Conservation (phyloP, 2,113 vertebrate genomes). For the Neodontobutis hainanensis region DNA sequence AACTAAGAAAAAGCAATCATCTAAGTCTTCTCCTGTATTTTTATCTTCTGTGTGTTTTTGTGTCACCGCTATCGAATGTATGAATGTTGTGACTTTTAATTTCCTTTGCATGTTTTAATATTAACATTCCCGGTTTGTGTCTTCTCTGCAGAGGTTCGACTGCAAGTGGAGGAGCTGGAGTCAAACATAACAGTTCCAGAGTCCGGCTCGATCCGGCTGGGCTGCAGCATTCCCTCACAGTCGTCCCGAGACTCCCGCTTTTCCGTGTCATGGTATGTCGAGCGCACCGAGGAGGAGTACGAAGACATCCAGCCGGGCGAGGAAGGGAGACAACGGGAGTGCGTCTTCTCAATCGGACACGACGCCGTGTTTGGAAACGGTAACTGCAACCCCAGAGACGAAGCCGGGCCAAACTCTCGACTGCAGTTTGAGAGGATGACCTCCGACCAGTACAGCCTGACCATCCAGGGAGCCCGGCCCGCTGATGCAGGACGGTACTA, state of each 20-base stretch:
- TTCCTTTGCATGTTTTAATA: too few relatives aligned
- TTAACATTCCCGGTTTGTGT: too few relatives aligned
- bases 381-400: slow-evolving; percentile 78
- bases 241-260: slow-evolving; percentile 91
- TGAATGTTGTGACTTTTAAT: too few relatives aligned
- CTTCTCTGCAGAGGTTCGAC: slow-evolving; percentile 79
- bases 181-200: slow-evolving; percentile 88
- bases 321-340: slow-evolving; percentile 65
- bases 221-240: slow-evolving; percentile 89
- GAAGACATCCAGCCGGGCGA: slow-evolving; percentile 30
- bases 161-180: slow-evolving; percentile 88
- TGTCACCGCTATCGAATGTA: too few relatives aligned
- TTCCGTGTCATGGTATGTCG: slow-evolving; percentile 90
- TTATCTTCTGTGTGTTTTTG: too few relatives aligned
- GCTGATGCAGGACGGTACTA: slow-evolving; percentile 89
- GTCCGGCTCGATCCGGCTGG: slow-evolving; percentile 84
- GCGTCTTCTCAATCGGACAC: slow-evolving; percentile 82
- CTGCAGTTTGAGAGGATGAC: slow-evolving; percentile 90
- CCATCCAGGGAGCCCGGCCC: slow-evolving; percentile 81
- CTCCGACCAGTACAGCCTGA: slow-evolving; percentile 86
- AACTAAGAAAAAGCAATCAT: too few relatives aligned
- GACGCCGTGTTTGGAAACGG: slow-evolving; percentile 88
- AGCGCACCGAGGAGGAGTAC: slow-evolving; percentile 72
- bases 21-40: too few relatives aligned
- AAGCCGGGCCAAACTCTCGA: slow-evolving; percentile 82